Evolutionary conservation across 1,140 invertebrate species (phyloP), one percentile per base, ranked within the genome.

Genomic region (Myzus persicae): DNA sequence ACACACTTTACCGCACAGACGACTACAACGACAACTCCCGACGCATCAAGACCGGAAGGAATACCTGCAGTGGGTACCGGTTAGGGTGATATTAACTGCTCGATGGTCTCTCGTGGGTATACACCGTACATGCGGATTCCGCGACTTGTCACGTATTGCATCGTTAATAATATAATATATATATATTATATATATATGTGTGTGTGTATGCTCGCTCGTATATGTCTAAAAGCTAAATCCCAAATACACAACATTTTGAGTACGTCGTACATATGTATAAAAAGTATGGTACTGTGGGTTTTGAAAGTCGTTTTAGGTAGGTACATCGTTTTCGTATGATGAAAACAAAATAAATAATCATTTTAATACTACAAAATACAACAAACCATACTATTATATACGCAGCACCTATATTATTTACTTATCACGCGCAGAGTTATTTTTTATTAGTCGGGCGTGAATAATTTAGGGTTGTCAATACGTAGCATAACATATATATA

Each of bases 391-490:
- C 18, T 76, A n/a, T 36, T 76, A n/a, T 76, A 76, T n/a, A n/a
- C 59, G 59, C 6, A 2, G 40, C 11, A 40, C 82, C 40, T 38
- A 40, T 14, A n/a, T 76, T 76, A 76, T 76, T 76, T 76, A n/a
- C 59, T 76, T 76, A 31, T 76, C 59, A n/a, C 14, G n/a, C 59
- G 14, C 59, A 76, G 59, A 76, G n/a, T n/a, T n/a, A 14, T n/a
- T 76, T 67, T 67, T 76, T 76, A 76, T 76, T n/a, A 76, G 59
- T 18, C 59, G n/a, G 59, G 59, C 14, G 59, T 76, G 59, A 76
- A 76, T 76, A 76, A 76, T 76, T 76, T 76, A 76, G 59, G 59
- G 31, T 76, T 76, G n/a, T n/a, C 59, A 76, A 76, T n/a, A 76
- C 59, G n/a, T n/a, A 18, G 9, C n/a, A 76, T 76, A 67, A 54